phyloP scores from a whole-genome alignment of 2,797 vertebrate genomes.

The Rhinella marina region DNA sequence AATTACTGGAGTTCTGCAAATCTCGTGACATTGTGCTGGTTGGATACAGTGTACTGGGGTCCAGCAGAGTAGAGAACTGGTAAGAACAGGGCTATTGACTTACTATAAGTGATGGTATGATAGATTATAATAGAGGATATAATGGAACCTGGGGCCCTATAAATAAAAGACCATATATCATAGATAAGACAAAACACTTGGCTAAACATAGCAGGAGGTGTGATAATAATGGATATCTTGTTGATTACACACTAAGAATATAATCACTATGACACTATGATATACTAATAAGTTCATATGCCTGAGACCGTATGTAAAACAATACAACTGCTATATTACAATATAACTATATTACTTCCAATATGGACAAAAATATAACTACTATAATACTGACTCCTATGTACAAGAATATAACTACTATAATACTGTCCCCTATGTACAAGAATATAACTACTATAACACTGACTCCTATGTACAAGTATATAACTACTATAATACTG shows the following conservation, averaged over 20 bases:
- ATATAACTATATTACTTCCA: background rate
- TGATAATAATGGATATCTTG: too few species aligned
- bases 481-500: too few species aligned
- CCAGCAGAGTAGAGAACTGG: slow-evolving; percentile 21
- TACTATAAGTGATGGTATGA: background rate
- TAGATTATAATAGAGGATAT: background rate
- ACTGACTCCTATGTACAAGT: background rate
- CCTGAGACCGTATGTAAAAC: too few species aligned
- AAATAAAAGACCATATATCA: background rate
- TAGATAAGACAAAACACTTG: background rate
- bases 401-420: slow-evolving; percentile 12
- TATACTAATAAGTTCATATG: too few species aligned
- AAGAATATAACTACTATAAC: too few species aligned
- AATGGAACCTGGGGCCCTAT: too few species aligned
- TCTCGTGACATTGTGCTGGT: slow-evolving; percentile 64
- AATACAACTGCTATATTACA: background rate
- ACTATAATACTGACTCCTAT: background rate
- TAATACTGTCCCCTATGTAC: background rate
- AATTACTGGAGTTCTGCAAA: slow-evolving; percentile 67
- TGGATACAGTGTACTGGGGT: slow-evolving; percentile 59
- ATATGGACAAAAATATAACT: background rate
- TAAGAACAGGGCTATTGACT: slow-evolving; percentile 40
- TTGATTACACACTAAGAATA: too few species aligned
- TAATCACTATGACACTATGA: too few species aligned
- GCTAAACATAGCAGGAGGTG: too few species aligned